Percentiles rank a stretch among this genome's conserved stretches.
Conservation (phyloP, 2,113 vertebrate genomes). For the Aix galericulata region DNA sequence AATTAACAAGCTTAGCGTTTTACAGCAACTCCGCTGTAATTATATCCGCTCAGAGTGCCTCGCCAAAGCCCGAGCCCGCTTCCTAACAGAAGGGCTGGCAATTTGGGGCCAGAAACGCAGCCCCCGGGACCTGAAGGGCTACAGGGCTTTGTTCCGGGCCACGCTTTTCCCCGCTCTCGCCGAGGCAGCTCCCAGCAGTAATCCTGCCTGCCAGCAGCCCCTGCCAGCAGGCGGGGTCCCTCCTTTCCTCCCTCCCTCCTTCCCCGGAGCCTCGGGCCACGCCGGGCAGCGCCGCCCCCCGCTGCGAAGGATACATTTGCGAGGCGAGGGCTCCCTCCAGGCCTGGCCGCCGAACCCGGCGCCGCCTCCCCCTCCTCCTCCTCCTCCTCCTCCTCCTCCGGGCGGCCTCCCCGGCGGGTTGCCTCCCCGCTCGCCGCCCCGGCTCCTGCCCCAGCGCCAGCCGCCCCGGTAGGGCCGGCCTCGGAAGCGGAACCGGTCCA, state of each 20-base stretch:
- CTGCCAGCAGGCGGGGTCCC: not conserved
- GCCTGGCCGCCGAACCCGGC: slow-evolving; percentile 71
- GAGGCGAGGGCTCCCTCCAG: slow-evolving; percentile 82
- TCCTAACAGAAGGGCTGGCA: not conserved
- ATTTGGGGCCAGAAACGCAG: not conserved
- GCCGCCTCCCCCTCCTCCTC: slow-evolving; percentile 58
- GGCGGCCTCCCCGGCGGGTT: slow-evolving; percentile 75
- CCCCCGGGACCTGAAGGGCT: not conserved
- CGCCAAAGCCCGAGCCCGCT: not conserved
- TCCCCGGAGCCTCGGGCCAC: not conserved
- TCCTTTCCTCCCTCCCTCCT: not conserved
- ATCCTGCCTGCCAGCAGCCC: not conserved
- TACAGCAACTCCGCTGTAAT: not conserved
- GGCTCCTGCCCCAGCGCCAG: slow-evolving; percentile 80
- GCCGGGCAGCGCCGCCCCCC: not conserved
- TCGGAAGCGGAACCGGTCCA: slow-evolving; percentile 89
- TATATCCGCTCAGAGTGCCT: not conserved
- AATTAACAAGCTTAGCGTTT: not conserved
- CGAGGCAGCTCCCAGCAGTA: not conserved
- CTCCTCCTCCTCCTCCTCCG: slow-evolving; percentile 47
- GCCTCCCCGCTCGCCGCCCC: slow-evolving; percentile 72
- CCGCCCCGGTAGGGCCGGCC: slow-evolving; percentile 79
- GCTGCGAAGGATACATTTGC: slow-evolving; percentile 92
- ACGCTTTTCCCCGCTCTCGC: not conserved
- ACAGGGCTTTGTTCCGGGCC: not conserved